A percentile compares a stretch with the other conserved stretches of the same genome.
phyloP scores from a whole-genome alignment of 1,140 invertebrate genomes.

The Ceratosolen fusciceps region DNA sequence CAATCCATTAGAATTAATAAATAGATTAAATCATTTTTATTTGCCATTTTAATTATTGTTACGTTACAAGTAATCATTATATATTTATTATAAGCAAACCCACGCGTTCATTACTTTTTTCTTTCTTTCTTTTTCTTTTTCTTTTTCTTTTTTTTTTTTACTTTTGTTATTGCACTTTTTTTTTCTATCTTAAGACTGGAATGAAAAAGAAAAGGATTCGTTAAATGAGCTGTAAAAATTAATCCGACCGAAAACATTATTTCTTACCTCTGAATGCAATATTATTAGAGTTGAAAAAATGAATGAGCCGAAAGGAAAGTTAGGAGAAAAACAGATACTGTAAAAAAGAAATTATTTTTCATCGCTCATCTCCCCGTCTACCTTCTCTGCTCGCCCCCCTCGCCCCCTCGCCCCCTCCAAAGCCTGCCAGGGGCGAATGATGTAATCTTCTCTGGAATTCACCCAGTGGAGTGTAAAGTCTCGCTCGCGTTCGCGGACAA shows the following conservation, averaged over 20 bases:
- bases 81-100: too few relatives aligned
- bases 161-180: too few relatives aligned
- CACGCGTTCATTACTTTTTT: too few relatives aligned
- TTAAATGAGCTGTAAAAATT: not conserved
- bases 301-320: not conserved
- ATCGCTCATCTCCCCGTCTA: not conserved
- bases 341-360: conserved; percentile 30
- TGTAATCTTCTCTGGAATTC: conserved; percentile 25
- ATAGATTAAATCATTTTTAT: too few relatives aligned
- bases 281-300: not conserved
- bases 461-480: conserved; percentile 1
- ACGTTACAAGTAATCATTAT: too few relatives aligned
- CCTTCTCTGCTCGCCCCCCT: not conserved
- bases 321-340: not conserved
- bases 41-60: too few relatives aligned
- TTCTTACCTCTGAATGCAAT: not conserved
- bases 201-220: not conserved
- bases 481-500: conserved; percentile 15
- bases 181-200: too few relatives aligned
- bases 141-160: too few relatives aligned
- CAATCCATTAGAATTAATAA: too few relatives aligned
- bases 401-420: too few relatives aligned
- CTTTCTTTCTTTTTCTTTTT: too few relatives aligned
- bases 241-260: not conserved
- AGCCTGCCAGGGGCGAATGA: too few relatives aligned